These are phyloP conservation scores for Mnemiopsis leidyi DNA, from an alignment of 37 sponge, comb jelly and placozoan genomes.

Conservation along the genomic window DNA sequence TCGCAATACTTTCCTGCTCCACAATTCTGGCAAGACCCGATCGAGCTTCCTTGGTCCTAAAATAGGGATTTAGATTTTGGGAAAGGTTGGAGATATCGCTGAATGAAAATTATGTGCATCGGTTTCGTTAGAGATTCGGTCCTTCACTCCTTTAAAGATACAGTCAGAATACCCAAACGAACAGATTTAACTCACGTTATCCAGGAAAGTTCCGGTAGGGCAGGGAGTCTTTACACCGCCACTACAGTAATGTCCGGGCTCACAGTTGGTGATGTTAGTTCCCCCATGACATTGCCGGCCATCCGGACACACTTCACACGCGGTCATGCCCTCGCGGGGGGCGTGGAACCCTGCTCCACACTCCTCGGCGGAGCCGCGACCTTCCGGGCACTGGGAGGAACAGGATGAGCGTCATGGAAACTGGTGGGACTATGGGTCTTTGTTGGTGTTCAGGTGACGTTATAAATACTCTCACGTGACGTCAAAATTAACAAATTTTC, in stretches of 20 bases:
- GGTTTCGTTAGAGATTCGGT: too few species aligned
- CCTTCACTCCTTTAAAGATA: too few species aligned
- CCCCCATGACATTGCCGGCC: slow-evolving; percentile 63
- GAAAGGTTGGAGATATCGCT: too few species aligned
- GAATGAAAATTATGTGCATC: too few species aligned
- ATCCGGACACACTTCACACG: neutral
- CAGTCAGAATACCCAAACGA: too few species aligned
- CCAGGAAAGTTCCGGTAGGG: slow-evolving; percentile 65
- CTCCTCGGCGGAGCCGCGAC: neutral
- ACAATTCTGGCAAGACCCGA: slow-evolving; percentile 45
- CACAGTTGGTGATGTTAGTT: neutral
- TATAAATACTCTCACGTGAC: too few species aligned
- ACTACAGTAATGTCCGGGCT: slow-evolving; percentile 26
- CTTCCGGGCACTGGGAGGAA: slow-evolving; percentile 58
- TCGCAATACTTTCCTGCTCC: slow-evolving; percentile 57
- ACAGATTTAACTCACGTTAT: slow-evolving; percentile 34
- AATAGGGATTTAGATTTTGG: too few species aligned
- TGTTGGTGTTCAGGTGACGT: too few species aligned
- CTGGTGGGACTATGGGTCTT: too few species aligned
- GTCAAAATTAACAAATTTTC: too few species aligned
- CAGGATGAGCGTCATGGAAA: too few species aligned
- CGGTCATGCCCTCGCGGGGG: neutral
- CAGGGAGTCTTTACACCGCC: slow-evolving; percentile 25
- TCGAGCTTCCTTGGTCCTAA: neutral
- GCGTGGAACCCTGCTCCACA: slow-evolving; percentile 60